Percentiles rank a stretch among this genome's conserved stretches.
Evolutionary conservation across 2,888 invertebrate species (phyloP).

Genomic region (Limenitis arthemis): DNA sequence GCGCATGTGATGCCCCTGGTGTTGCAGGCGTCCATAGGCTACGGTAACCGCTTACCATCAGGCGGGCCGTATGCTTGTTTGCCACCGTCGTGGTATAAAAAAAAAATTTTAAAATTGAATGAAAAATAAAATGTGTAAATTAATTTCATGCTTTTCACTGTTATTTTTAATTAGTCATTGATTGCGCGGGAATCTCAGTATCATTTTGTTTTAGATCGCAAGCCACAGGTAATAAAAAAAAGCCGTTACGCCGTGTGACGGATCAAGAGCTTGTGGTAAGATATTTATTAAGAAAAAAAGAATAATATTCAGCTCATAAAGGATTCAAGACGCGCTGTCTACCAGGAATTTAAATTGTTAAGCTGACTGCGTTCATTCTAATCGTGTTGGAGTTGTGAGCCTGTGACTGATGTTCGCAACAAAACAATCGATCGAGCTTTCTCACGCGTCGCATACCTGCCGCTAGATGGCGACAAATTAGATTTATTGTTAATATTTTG

Average conservation of each 20-base stretch:
- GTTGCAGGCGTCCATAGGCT: no score
- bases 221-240: conserved; percentile 16
- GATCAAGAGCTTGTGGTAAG: conserved; percentile 46
- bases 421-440: conserved; percentile 58
- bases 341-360: conserved; percentile 30
- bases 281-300: conserved; percentile 43
- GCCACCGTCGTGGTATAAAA: no score
- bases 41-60: no score
- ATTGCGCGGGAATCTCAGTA: not conserved
- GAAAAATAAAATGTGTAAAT: not conserved
- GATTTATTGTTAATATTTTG: conserved; percentile 28
- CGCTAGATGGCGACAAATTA: conserved; percentile 62
- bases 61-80: no score
- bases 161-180: not conserved
- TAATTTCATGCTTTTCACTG: not conserved
- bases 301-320: conserved; percentile 40
- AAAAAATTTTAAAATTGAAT: no score
- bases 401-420: conserved; percentile 34
- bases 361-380: conserved; percentile 40
- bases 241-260: conserved; percentile 36
- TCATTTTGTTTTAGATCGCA: conserved; percentile 26
- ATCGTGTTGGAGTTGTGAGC: conserved; percentile 10
- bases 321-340: conserved; percentile 30
- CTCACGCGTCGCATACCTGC: conserved; percentile 42
- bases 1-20: no score